Base-by-base conservation (phyloP, 2,888 invertebrate genomes). In the Heliconius ethilla region DNA sequence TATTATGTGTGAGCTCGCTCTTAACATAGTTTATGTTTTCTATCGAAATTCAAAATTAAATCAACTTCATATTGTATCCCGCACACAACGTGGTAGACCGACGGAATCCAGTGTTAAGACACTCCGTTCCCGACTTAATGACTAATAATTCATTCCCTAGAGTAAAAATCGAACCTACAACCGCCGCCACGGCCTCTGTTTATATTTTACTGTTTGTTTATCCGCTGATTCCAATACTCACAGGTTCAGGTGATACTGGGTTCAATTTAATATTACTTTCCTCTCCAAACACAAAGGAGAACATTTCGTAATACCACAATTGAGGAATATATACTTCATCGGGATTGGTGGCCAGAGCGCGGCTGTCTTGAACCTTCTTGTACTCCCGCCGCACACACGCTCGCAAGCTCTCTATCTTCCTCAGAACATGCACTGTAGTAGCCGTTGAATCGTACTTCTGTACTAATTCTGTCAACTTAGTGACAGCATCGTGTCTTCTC, bases 321-420 rank as follows among this genome's bases (percentile, higher is more conserved):
- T 89, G 88, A 9, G 93, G 93, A 4, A 85, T 85, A 77, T 92
- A 91, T 0, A 91, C 78, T 13, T 91, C 91, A 0, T 88, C 88
- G 0, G 86, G 86, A 7, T 80, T 82, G 2, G 82, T 83, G 22
- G 91, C 88, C n/a, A 75, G 75, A 55, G 69, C 22, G 6, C 87
- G 86, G 78, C 92, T 92, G 40, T 89, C 89, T 45, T 84, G 82
- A 5, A 93, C 90, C 62, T 87, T 87, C 78, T 90, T 92, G 80
- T 88, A 86, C 78, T 93, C 93, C 63, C 93, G 85, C 11, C 93
- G 84, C 80, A 92, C 90, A 82, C 93, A 93, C 11, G 93, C 92
- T 51, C 93, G 89, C 80, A 94, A 82, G 82, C 93, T 93, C 83
- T 93, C 93, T 63, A 94, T 92, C 84, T 93, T 93, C 75, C 93